These are phyloP conservation scores for Martes martes DNA, from an alignment of 2,113 vertebrate species.

Conservation along the genomic window DNA sequence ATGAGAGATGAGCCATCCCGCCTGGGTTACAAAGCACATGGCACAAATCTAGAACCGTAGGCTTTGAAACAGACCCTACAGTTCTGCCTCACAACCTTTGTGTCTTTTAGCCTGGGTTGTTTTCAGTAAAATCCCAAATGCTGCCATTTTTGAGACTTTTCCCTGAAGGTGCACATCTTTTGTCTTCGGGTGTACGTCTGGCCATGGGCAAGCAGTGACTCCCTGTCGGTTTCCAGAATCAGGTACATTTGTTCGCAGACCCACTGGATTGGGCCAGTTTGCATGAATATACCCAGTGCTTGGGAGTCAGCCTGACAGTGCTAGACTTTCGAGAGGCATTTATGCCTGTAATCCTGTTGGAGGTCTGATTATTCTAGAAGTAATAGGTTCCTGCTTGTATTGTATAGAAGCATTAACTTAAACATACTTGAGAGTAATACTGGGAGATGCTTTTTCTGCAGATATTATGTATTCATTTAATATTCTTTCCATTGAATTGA, in stretches of 20 bases:
- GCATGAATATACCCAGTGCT: neutral
- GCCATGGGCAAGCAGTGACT: neutral
- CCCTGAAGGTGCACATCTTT: neutral
- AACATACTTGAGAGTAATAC: constrained; percentile 54
- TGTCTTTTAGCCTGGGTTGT: neutral
- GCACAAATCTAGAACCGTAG: neutral
- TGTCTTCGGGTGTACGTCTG: neutral
- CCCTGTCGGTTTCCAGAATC: neutral
- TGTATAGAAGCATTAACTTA: constrained; percentile 58
- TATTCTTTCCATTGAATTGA: constrained; percentile 51
- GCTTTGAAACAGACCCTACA: neutral
- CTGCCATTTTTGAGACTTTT: neutral
- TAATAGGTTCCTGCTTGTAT: constrained; percentile 28
- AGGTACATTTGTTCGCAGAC: neutral
- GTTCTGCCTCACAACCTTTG: neutral
- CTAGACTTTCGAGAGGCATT: neutral
- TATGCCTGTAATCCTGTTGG: neutral
- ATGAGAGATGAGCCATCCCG: neutral
- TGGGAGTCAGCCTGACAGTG: neutral
- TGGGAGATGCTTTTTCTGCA: constrained; percentile 28
- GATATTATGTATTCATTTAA: constrained; percentile 33
- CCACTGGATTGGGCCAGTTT: neutral
- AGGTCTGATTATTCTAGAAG: constrained; percentile 55
- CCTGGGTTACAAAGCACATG: neutral
- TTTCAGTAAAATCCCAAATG: neutral